A percentile compares a stretch with the other conserved stretches of the same genome.
These are phyloP conservation scores for Diachasma alloeum DNA, from an alignment of 1,140 invertebrate species.

Conservation along the genomic window DNA sequence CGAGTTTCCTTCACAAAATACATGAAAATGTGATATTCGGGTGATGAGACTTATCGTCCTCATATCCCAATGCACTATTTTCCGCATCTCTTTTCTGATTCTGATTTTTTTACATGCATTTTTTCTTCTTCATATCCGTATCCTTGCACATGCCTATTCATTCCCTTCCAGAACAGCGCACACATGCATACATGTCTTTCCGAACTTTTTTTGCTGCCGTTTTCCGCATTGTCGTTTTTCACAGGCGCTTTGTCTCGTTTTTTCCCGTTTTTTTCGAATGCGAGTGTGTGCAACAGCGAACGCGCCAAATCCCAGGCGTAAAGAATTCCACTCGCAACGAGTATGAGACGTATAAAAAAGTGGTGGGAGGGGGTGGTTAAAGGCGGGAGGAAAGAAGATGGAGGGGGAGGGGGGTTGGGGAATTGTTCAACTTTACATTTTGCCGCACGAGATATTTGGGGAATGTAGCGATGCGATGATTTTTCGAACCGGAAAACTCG, in stretches of 20 bases:
- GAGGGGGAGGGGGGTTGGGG: background rate
- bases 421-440: slow-evolving; percentile 19
- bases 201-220: background rate
- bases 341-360: slow-evolving; percentile 3
- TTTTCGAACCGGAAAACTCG: slow-evolving; percentile 29
- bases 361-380: background rate
- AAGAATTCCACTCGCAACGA: slow-evolving; percentile 14
- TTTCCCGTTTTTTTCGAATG: background rate
- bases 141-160: slow-evolving; percentile 13
- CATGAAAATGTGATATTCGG: too few relatives aligned
- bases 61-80: background rate
- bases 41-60: too few relatives aligned
- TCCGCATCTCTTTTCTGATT: too few relatives aligned
- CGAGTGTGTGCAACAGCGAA: slow-evolving; percentile 8
- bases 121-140: background rate
- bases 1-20: too few relatives aligned
- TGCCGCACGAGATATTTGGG: slow-evolving; percentile 20
- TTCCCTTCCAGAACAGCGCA: slow-evolving; percentile 1
- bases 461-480: background rate
- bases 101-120: background rate
- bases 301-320: slow-evolving; percentile 19
- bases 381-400: background rate
- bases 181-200: slow-evolving; percentile 2
- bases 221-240: background rate
- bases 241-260: background rate